These are phyloP conservation scores for Oscheius onirici DNA, from an alignment of 2,888 invertebrate species.

Conservation along the genomic window DNA sequence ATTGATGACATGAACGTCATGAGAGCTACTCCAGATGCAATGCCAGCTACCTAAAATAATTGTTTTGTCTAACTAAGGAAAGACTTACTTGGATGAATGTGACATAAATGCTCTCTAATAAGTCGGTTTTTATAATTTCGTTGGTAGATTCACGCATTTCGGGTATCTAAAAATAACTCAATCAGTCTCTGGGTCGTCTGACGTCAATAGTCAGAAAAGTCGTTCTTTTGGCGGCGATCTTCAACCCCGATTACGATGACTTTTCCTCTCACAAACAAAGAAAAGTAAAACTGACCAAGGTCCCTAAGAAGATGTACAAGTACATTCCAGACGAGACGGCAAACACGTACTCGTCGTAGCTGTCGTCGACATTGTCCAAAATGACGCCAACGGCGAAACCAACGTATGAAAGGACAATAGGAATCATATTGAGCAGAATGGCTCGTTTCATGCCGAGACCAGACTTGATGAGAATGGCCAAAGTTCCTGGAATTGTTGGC, in stretches of 20 bases:
- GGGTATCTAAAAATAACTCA: constrained; percentile 58
- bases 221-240: neutral
- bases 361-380: constrained; percentile 61
- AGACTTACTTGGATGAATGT: constrained; percentile 54
- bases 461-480: constrained; percentile 67
- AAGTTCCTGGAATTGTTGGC: constrained; percentile 50
- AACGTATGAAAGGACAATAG: constrained; percentile 59
- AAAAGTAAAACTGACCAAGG: constrained; percentile 55
- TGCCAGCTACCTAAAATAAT: constrained; percentile 27
- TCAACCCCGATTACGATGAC: constrained; percentile 1
- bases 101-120: constrained; percentile 57
- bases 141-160: constrained; percentile 67
- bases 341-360: constrained; percentile 66
- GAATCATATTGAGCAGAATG: constrained; percentile 63
- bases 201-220: constrained; percentile 12
- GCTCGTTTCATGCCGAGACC: constrained; percentile 65
- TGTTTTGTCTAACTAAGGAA: neutral
- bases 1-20: constrained; percentile 33
- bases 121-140: constrained; percentile 58
- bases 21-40: constrained; percentile 26
- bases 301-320: constrained; percentile 69
- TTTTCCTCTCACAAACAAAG: neutral
- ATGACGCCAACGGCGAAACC: constrained; percentile 66
- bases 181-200: constrained; percentile 9
- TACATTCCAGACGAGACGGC: constrained; percentile 69